Conservation (phyloP, 1,140 invertebrate genomes). For the Saccostrea echinata region DNA sequence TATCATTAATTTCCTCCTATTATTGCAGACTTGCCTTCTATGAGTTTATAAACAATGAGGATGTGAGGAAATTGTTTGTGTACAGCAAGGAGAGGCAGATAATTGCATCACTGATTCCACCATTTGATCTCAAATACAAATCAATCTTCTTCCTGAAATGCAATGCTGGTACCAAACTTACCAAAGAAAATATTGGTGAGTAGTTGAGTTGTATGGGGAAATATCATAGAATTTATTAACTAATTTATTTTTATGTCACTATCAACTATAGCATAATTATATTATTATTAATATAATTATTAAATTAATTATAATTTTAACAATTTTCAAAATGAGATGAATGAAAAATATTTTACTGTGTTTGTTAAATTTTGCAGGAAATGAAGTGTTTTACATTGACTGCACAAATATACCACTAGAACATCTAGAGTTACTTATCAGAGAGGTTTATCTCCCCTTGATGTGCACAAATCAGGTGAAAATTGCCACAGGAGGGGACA, state of each 20-base stretch:
- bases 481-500: constrained; percentile 73
- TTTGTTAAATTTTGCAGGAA: constrained; percentile 65
- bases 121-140: constrained; percentile 75
- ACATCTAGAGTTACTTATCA: constrained; percentile 76
- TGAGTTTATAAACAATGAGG: constrained; percentile 80
- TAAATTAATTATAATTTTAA: no score
- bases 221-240: background rate
- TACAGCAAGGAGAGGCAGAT: constrained; percentile 73
- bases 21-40: constrained; percentile 77
- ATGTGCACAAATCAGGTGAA: constrained; percentile 75
- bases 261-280: background rate
- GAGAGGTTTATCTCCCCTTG: constrained; percentile 79
- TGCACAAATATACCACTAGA: constrained; percentile 72
- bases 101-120: constrained; percentile 74
- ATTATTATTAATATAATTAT: no score
- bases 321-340: background rate
- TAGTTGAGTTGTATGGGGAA: background rate
- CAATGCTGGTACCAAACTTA: constrained; percentile 77
- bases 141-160: constrained; percentile 79
- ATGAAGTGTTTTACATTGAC: constrained; percentile 78
- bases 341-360: background rate
- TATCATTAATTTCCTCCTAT: constrained; percentile 28
- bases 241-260: background rate
- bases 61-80: constrained; percentile 77
- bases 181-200: constrained; percentile 78